phyloP scores from a whole-genome alignment of 2,113 vertebrate species.

The Melanotaenia duboulayi region DNA sequence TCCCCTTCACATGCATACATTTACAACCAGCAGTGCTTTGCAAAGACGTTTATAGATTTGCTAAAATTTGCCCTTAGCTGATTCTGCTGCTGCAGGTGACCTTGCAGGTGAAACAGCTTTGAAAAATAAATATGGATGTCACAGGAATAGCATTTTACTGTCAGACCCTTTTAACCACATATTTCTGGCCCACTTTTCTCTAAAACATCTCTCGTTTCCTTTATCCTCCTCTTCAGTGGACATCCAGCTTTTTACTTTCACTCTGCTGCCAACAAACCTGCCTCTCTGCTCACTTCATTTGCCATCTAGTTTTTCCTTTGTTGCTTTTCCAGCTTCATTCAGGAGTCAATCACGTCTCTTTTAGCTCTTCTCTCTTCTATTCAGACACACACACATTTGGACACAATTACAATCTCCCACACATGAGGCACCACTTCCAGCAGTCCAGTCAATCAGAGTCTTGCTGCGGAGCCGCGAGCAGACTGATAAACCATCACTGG shows the following conservation, averaged over 20 bases:
- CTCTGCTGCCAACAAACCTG: constrained; percentile 37
- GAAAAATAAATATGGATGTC: neutral
- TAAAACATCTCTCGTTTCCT: constrained; percentile 28
- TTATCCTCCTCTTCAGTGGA: constrained; percentile 33
- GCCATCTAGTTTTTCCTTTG: constrained; percentile 24
- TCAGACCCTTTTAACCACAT: constrained; percentile 13
- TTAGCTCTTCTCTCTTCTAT: constrained; percentile 13
- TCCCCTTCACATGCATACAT: too few species aligned
- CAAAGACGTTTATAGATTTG: too few species aligned
- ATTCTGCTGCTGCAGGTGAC: neutral
- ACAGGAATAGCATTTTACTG: constrained; percentile 7
- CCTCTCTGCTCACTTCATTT: constrained; percentile 37
- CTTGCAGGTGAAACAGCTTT: constrained; percentile 11
- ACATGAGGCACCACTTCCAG: neutral
- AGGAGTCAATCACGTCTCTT: constrained; percentile 21
- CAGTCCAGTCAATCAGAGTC: constrained; percentile 13
- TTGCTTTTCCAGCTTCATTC: constrained; percentile 42
- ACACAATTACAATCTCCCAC: constrained; percentile 1
- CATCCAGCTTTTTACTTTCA: constrained; percentile 15
- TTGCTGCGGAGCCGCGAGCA: constrained; percentile 2
- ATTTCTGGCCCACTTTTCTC: constrained; percentile 22
- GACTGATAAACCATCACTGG: constrained; percentile 19
- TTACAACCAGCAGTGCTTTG: too few species aligned
- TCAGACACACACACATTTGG: constrained; percentile 11
- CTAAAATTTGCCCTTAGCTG: too few species aligned